A percentile compares a stretch with the other conserved stretches of the same genome.
Conservation (phyloP, 2,888 invertebrate species). For the Stenotaenia linearis region DNA sequence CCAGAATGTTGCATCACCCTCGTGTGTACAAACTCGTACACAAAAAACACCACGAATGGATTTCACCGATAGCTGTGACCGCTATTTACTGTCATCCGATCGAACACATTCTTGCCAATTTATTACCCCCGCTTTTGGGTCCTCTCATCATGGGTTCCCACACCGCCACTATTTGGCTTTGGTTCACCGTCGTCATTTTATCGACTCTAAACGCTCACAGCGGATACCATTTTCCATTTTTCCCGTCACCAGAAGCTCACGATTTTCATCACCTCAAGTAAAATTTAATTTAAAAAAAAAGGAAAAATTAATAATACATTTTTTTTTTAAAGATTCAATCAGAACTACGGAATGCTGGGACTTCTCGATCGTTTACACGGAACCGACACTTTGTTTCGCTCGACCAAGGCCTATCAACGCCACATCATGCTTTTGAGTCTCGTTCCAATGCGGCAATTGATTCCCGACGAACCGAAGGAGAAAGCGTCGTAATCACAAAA, state of each 20-base stretch:
- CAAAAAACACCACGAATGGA: conserved; percentile 84
- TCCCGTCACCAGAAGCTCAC: conserved; percentile 78
- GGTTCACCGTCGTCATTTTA: conserved; percentile 70
- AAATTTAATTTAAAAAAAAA: conserved; percentile 36
- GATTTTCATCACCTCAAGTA: conserved; percentile 79
- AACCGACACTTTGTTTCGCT: conserved; percentile 69
- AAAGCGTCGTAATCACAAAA: background rate
- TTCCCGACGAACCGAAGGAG: conserved; percentile 38
- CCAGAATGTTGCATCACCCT: conserved; percentile 65
- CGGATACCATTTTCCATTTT: conserved; percentile 78
- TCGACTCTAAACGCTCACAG: conserved; percentile 76
- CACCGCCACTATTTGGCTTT: conserved; percentile 55
- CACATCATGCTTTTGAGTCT: conserved; percentile 52
- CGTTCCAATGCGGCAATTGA: conserved; percentile 44
- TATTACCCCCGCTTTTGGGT: conserved; percentile 65
- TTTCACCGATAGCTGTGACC: conserved; percentile 75
- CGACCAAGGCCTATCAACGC: conserved; percentile 62
- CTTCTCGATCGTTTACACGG: conserved; percentile 75
- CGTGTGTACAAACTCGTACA: conserved; percentile 72
- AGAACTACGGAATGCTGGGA: conserved; percentile 76
- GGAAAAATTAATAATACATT: background rate
- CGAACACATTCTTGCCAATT: conserved; percentile 67
- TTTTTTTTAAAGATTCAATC: conserved; percentile 61
- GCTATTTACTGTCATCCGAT: conserved; percentile 74
- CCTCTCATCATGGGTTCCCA: conserved; percentile 60